Percentiles rank a stretch among this genome's conserved stretches.
phyloP scores from a whole-genome alignment of 2,113 vertebrate genomes.

The Microcebus griseorufus region DNA sequence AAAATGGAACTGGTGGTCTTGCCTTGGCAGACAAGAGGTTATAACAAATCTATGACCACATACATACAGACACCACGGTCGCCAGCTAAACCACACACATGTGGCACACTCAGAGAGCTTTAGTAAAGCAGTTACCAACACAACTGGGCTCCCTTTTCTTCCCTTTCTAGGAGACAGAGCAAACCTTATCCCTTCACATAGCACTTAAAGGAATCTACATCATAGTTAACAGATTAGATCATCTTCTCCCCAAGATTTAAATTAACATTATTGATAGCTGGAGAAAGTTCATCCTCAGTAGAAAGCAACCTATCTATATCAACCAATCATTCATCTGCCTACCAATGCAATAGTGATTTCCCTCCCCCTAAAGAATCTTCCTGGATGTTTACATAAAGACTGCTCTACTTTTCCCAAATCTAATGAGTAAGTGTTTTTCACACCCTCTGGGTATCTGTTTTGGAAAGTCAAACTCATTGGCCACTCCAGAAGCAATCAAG shows the following conservation, averaged over 20 bases:
- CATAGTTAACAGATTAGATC: constrained; percentile 48
- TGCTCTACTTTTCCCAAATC: constrained; percentile 17
- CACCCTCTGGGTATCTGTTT: constrained; percentile 21
- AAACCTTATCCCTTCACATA: constrained; percentile 16
- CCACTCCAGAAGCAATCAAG: constrained; percentile 13
- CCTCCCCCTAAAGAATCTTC: neutral
- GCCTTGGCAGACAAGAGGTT: constrained; percentile 73
- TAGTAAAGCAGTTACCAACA: constrained; percentile 63
- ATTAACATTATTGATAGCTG: constrained; percentile 37
- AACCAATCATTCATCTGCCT: constrained; percentile 28
- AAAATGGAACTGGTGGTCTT: constrained; percentile 71
- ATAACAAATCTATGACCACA: constrained; percentile 75
- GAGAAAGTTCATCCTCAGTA: neutral
- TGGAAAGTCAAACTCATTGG: constrained; percentile 29
- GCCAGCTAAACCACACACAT: constrained; percentile 73
- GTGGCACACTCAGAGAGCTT: constrained; percentile 35
- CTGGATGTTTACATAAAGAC: constrained; percentile 11
- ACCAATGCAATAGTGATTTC: neutral
- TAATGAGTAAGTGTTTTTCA: constrained; percentile 45
- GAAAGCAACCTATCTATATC: constrained; percentile 32
- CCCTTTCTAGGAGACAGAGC: constrained; percentile 57
- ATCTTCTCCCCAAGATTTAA: constrained; percentile 47
- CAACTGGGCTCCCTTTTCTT: constrained; percentile 51
- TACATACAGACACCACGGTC: constrained; percentile 69
- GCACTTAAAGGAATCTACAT: constrained; percentile 49